Conservation (phyloP, 2,888 invertebrate genomes). For the Lasioglossum vierecki region DNA sequence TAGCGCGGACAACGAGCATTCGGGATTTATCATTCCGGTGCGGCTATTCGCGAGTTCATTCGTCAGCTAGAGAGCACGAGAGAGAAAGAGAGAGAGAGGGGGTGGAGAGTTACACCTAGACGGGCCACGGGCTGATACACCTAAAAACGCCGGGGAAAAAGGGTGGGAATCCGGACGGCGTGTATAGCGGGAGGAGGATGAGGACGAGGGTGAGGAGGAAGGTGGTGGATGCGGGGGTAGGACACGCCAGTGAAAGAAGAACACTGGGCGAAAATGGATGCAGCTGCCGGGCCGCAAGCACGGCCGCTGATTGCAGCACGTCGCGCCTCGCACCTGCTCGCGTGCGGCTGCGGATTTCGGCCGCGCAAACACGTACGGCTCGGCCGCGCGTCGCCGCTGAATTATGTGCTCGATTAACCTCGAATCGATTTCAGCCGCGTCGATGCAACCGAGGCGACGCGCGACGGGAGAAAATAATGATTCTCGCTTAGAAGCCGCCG, state of each 20-base stretch:
- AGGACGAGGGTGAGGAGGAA: not conserved
- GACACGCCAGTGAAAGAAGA: slow-evolving; percentile 28
- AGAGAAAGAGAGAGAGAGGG: not conserved
- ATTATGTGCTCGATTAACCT: slow-evolving; percentile 70
- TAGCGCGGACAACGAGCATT: slow-evolving; percentile 32
- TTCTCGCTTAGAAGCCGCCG: slow-evolving; percentile 24
- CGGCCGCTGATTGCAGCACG: slow-evolving; percentile 50
- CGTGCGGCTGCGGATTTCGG: slow-evolving; percentile 56
- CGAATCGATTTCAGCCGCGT: slow-evolving; percentile 65
- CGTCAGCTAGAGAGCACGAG: slow-evolving; percentile 33
- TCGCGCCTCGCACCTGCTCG: slow-evolving; percentile 52
- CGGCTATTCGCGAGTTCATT: slow-evolving; percentile 42
- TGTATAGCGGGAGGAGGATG: not conserved
- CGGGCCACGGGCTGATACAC: slow-evolving; percentile 13
- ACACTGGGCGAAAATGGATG: slow-evolving; percentile 45
- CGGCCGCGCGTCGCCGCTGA: slow-evolving; percentile 51
- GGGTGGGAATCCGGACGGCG: not conserved
- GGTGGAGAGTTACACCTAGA: slow-evolving; percentile 24
- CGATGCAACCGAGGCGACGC: slow-evolving; percentile 30
- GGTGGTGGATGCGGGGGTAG: not conserved
- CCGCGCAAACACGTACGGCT: slow-evolving; percentile 44
- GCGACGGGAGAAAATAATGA: slow-evolving; percentile 51
- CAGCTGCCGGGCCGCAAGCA: slow-evolving; percentile 44
- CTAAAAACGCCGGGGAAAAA: slow-evolving; percentile 1
- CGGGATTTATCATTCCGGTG: slow-evolving; percentile 41